Percentiles rank a stretch among this genome's conserved stretches.
These are phyloP conservation scores for Pluvianellus socialis DNA, from an alignment of 2,113 vertebrate genomes.

Conservation along the genomic window DNA sequence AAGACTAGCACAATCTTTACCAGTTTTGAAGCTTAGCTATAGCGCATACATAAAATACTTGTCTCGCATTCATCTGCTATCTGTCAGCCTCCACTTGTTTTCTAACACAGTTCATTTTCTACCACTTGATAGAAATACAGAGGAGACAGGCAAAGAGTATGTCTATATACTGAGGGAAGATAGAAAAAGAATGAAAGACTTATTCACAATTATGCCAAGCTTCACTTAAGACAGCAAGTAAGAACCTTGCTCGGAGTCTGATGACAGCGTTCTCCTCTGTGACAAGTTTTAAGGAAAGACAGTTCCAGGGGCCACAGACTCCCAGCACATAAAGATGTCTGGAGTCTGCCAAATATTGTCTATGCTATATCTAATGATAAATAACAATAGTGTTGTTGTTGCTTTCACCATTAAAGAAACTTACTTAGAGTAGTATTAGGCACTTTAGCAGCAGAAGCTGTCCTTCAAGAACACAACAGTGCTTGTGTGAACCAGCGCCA, in stretches of 20 bases:
- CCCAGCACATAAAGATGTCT: neutral
- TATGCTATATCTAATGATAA: neutral
- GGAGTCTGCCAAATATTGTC: neutral
- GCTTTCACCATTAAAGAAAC: neutral
- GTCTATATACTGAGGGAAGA: neutral
- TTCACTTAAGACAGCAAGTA: neutral
- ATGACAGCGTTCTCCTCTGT: neutral
- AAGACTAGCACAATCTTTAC: neutral
- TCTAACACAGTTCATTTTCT: constrained; percentile 46
- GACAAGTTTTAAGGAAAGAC: neutral
- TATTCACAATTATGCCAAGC: constrained; percentile 15
- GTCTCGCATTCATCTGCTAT: constrained; percentile 3
- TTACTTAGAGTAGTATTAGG: neutral
- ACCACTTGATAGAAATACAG: constrained; percentile 20
- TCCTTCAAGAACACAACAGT: neutral
- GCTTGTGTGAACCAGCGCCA: neutral
- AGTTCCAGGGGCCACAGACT: neutral
- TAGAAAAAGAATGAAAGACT: neutral
- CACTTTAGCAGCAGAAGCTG: neutral
- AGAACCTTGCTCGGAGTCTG: neutral
- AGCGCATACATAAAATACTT: neutral
- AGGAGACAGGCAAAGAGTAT: neutral
- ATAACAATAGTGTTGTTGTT: neutral
- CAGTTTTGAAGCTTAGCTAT: constrained; percentile 32
- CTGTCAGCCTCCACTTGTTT: constrained; percentile 30